These are phyloP conservation scores for Lordiphosa stackelbergi DNA, from an alignment of 1,140 invertebrate genomes.

Conservation along the genomic window DNA sequence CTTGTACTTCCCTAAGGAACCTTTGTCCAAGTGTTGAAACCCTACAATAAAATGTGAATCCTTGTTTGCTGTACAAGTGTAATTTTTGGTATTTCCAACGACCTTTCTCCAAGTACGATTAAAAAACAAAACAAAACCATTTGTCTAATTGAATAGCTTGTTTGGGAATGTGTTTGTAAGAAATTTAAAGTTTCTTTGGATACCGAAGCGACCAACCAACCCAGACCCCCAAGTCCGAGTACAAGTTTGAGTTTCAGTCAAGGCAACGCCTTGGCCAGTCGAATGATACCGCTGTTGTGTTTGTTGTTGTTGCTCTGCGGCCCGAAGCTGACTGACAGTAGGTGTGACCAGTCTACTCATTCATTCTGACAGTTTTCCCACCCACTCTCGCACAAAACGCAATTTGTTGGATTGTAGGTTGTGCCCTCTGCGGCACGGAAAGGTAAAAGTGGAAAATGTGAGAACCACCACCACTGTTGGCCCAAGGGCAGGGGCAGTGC, in stretches of 20 bases:
- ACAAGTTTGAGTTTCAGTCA: slow-evolving; percentile 12
- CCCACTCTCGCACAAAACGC: slow-evolving; percentile 74
- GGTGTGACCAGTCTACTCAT: slow-evolving; percentile 76
- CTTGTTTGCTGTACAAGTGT: no score
- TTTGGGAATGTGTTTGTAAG: slow-evolving; percentile 23
- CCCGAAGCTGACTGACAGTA: slow-evolving; percentile 67
- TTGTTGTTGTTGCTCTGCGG: slow-evolving; percentile 27
- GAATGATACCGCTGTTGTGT: slow-evolving; percentile 37
- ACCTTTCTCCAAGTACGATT: not conserved
- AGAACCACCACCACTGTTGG: slow-evolving; percentile 48
- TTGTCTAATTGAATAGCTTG: slow-evolving; percentile 59
- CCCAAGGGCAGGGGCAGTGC: not conserved
- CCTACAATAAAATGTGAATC: no score
- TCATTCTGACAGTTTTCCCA: slow-evolving; percentile 77
- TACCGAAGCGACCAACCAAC: not conserved
- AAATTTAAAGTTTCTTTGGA: slow-evolving; percentile 42
- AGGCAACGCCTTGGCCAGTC: slow-evolving; percentile 62
- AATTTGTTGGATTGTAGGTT: slow-evolving; percentile 76
- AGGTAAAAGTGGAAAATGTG: slow-evolving; percentile 46
- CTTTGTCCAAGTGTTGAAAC: no score
- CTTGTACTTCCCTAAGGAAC: no score
- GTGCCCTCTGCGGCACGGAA: slow-evolving; percentile 64
- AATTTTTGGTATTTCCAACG: no score
- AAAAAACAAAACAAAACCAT: slow-evolving; percentile 18
- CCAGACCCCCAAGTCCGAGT: slow-evolving; percentile 10